Evolutionary conservation across 2,888 invertebrate genomes (phyloP).

Genomic region (Cheilosia urbana): DNA sequence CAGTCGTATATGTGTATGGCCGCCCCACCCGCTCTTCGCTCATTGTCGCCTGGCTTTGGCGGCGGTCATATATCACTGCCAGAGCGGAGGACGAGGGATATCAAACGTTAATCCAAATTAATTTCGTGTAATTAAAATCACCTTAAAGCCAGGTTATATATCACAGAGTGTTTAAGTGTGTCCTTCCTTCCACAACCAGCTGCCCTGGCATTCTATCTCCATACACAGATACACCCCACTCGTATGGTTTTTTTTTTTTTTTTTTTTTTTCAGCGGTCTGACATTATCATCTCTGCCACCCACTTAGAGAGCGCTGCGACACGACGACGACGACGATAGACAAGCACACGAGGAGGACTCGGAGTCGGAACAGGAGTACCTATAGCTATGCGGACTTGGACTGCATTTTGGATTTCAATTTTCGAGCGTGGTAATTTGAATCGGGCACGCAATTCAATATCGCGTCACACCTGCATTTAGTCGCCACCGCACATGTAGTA

Average conservation of each 20-base stretch:
- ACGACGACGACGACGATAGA: background rate
- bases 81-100: slow-evolving; percentile 77
- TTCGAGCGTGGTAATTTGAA: slow-evolving; percentile 69
- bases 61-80: slow-evolving; percentile 76
- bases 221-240: background rate
- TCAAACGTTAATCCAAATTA: slow-evolving; percentile 83
- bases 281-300: slow-evolving; percentile 63
- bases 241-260: slow-evolving; percentile 26
- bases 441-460: slow-evolving; percentile 74
- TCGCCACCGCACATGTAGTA: slow-evolving; percentile 9
- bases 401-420: slow-evolving; percentile 58
- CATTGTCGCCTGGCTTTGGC: slow-evolving; percentile 64
- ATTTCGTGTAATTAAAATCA: slow-evolving; percentile 83
- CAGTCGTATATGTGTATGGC: background rate
- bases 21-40: slow-evolving; percentile 42
- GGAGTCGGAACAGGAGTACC: background rate
- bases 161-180: slow-evolving; percentile 76
- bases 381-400: background rate
- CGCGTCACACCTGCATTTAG: slow-evolving; percentile 68
- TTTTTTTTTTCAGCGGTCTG: slow-evolving; percentile 37
- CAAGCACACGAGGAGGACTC: slow-evolving; percentile 6
- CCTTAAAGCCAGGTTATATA: slow-evolving; percentile 80
- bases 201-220: slow-evolving; percentile 22
- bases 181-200: slow-evolving; percentile 53
- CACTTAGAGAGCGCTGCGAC: background rate